These are phyloP conservation scores for Galeopterus variegatus DNA, from an alignment of 2,113 vertebrate genomes.

Conservation along the genomic window DNA sequence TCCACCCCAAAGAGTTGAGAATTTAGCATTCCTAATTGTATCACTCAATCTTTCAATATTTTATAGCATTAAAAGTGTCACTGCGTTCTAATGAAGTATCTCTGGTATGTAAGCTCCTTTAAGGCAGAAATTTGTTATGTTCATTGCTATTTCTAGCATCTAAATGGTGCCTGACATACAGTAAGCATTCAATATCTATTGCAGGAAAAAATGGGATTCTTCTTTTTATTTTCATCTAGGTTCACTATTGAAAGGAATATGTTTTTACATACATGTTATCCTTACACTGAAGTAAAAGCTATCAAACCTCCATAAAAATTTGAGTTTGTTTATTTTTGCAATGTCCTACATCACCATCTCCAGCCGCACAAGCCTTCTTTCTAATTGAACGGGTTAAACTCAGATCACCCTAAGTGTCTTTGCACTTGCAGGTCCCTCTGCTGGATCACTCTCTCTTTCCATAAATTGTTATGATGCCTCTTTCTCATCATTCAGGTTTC, in stretches of 20 bases:
- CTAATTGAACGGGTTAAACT: neutral
- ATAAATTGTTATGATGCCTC: neutral
- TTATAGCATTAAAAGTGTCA: neutral
- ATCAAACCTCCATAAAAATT: neutral
- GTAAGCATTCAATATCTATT: neutral
- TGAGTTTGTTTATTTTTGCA: neutral
- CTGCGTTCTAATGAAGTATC: neutral
- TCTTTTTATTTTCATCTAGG: constrained; percentile 5
- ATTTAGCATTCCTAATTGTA: neutral
- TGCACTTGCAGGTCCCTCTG: neutral
- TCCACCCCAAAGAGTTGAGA: neutral
- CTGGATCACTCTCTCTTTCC: neutral
- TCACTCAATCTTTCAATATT: constrained; percentile 15
- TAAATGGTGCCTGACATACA: neutral
- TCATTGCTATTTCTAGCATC: neutral
- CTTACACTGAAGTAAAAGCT: neutral
- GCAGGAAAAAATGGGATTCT: neutral
- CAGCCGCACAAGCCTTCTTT: neutral
- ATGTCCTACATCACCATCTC: neutral
- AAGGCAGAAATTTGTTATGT: neutral
- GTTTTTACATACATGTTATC: neutral
- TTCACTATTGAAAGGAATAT: neutral
- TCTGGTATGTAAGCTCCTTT: neutral
- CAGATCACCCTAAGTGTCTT: neutral
- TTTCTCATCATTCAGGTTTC: neutral